A percentile compares a stretch with the other conserved stretches of the same genome.
Evolutionary conservation across 2,888 invertebrate genomes (phyloP).

Genomic region (Drosophila kokeensis): DNA sequence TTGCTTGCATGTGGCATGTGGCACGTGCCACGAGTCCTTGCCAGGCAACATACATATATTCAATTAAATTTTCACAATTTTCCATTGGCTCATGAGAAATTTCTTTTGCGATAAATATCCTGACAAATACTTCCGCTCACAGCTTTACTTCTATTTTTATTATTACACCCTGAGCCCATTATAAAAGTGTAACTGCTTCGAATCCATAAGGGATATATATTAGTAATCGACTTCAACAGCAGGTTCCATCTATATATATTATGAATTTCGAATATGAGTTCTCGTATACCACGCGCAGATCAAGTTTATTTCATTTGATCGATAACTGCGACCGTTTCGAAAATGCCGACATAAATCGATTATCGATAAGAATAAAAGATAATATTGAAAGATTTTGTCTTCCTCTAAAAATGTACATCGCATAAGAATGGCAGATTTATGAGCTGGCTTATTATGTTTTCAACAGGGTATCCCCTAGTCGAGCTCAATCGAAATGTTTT

Average conservation of each 20-base stretch:
- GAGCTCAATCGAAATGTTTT: neutral
- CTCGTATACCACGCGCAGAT: too few species aligned
- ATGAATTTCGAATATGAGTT: neutral
- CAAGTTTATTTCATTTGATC: neutral
- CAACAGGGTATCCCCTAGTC: neutral
- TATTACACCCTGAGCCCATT: neutral
- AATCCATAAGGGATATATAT: neutral
- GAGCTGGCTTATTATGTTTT: neutral
- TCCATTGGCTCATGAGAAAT: conserved; percentile 59
- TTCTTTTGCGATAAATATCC: conserved; percentile 74
- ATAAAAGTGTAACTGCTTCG: neutral
- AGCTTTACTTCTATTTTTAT: conserved; percentile 38
- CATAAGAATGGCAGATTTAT: neutral
- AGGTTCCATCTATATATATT: neutral
- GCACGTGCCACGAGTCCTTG: conserved; percentile 44
- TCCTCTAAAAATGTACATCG: neutral
- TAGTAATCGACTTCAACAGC: neutral
- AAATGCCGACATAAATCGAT: neutral
- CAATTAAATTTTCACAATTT: conserved; percentile 79
- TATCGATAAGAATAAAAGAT: neutral
- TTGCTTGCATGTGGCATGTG: conserved; percentile 1
- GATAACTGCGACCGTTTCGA: neutral
- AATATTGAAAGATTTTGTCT: too few species aligned
- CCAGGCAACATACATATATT: conserved; percentile 61
- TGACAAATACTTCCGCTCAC: conserved; percentile 72